Evolutionary conservation across 2,113 vertebrate species (phyloP).

Genomic region (Baryphthengus martii): DNA sequence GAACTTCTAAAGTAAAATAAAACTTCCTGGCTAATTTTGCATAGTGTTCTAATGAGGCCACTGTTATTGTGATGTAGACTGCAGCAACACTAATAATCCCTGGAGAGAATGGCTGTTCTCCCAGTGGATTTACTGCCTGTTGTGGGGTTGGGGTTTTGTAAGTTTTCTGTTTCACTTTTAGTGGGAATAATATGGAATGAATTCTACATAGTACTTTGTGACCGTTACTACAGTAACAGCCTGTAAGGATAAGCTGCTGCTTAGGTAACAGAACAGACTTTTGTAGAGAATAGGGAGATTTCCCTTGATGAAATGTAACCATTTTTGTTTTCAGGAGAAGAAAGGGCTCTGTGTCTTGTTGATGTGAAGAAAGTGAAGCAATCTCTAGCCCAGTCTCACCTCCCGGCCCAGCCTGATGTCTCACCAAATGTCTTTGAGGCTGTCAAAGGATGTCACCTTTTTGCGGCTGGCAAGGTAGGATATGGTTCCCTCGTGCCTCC

Average conservation of each 20-base stretch:
- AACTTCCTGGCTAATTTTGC: not conserved
- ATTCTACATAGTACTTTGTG: not conserved
- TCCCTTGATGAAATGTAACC: not conserved
- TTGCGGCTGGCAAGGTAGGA: constrained; percentile 91
- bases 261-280: constrained; percentile 23
- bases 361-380: constrained; percentile 98
- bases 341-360: constrained; percentile 91
- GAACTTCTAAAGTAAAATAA: not conserved
- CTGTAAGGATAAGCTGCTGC: constrained; percentile 8
- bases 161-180: not conserved
- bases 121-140: not conserved
- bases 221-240: constrained; percentile 45
- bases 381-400: constrained; percentile 94
- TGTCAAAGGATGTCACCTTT: constrained; percentile 97
- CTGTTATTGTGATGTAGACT: not conserved
- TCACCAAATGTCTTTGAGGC: constrained; percentile 92
- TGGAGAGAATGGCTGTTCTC: not conserved
- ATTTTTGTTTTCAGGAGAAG: constrained; percentile 81
- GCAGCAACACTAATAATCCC: not conserved
- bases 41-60: not conserved
- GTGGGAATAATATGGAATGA: not conserved
- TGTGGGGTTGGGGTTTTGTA: not conserved
- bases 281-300: not conserved
- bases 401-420: constrained; percentile 91
- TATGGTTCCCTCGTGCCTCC: not conserved